Evolutionary conservation across 2,888 invertebrate genomes (phyloP).

Genomic region (Lasius fuliginosus): DNA sequence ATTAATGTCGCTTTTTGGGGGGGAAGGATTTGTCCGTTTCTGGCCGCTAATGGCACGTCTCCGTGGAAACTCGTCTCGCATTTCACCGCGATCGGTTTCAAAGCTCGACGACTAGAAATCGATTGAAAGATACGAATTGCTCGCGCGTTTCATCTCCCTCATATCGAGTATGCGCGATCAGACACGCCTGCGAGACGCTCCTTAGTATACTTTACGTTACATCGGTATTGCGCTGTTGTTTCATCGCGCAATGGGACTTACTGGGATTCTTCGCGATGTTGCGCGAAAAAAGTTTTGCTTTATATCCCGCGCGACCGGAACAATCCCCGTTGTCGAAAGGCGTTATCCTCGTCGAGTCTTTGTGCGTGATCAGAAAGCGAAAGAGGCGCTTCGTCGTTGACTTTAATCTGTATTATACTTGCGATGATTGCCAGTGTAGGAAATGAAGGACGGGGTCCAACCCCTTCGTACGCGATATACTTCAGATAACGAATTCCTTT

Average conservation of each 20-base stretch:
- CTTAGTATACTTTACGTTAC: background rate
- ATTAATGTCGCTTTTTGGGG: slow-evolving; percentile 33
- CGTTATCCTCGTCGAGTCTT: slow-evolving; percentile 28
- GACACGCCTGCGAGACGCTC: background rate
- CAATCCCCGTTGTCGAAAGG: slow-evolving; percentile 43
- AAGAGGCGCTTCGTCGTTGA: background rate
- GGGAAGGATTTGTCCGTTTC: slow-evolving; percentile 37
- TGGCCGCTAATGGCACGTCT: slow-evolving; percentile 48
- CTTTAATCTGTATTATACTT: slow-evolving; percentile 41
- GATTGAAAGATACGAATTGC: slow-evolving; percentile 2
- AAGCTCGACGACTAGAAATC: slow-evolving; percentile 22
- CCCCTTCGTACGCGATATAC: background rate
- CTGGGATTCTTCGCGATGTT: slow-evolving; percentile 29
- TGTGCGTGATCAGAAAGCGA: slow-evolving; percentile 49
- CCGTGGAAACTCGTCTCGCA: slow-evolving; percentile 40
- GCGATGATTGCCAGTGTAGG: background rate
- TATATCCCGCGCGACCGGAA: slow-evolving; percentile 28
- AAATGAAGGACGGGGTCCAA: background rate
- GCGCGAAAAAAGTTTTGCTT: slow-evolving; percentile 42
- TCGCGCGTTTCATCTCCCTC: slow-evolving; percentile 6
- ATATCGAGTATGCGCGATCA: background rate
- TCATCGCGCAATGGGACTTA: background rate
- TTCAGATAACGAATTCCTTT: background rate
- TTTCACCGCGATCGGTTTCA: slow-evolving; percentile 44
- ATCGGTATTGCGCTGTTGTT: slow-evolving; percentile 8